Conservation (phyloP, 2,888 invertebrate genomes). For the Hypomecis atomaria region DNA sequence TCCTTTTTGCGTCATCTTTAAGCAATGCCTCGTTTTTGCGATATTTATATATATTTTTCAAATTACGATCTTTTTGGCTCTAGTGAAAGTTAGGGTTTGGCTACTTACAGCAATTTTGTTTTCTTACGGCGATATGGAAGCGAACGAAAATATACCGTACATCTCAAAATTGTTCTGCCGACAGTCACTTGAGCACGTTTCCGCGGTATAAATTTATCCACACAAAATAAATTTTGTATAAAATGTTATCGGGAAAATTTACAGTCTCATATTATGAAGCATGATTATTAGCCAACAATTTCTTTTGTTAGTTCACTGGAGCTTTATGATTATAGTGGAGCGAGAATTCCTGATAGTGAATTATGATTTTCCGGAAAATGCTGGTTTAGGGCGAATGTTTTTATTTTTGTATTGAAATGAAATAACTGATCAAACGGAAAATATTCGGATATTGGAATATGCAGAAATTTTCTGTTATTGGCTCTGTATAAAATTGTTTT, state of each 20-base stretch:
- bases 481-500: no score
- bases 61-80: no score
- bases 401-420: no score
- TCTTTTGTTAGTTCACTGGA: constrained; percentile 12
- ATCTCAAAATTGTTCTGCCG: constrained; percentile 19
- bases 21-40: no score
- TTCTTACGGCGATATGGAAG: background rate
- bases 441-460: no score
- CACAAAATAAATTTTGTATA: constrained; percentile 22
- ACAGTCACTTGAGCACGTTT: constrained; percentile 25
- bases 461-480: no score
- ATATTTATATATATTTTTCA: no score
- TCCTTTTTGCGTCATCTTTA: no score
- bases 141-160: constrained; percentile 22
- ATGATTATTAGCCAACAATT: constrained; percentile 27
- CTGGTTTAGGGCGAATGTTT: background rate
- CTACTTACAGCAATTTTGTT: no score
- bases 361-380: background rate
- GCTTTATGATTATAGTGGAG: constrained; percentile 3
- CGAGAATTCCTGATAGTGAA: background rate
- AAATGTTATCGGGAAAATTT: constrained; percentile 25
- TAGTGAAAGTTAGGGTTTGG: no score
- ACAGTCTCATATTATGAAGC: constrained; percentile 9
- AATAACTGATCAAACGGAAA: no score
- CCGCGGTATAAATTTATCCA: constrained; percentile 23